A percentile compares a stretch with the other conserved stretches of the same genome.
These are phyloP conservation scores for Pseudois nayaur DNA, from an alignment of 2,113 vertebrate genomes.

Conservation along the genomic window DNA sequence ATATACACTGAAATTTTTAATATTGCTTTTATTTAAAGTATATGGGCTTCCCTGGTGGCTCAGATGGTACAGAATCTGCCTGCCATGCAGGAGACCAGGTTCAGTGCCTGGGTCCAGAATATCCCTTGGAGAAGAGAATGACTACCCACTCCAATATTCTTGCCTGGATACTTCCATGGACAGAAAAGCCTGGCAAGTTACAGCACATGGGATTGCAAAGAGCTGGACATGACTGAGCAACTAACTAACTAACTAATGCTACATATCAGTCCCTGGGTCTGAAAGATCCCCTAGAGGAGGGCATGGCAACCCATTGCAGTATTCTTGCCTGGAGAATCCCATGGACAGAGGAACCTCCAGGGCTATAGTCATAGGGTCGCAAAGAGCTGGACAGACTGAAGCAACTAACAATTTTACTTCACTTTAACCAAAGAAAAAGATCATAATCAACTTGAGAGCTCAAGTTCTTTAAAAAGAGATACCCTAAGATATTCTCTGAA, in stretches of 20 bases:
- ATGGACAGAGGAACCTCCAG: neutral
- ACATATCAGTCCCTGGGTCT: neutral
- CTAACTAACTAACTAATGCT: neutral
- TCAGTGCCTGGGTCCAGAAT: neutral
- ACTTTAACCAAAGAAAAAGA: neutral
- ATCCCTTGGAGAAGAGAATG: neutral
- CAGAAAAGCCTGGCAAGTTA: neutral
- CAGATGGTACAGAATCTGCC: neutral
- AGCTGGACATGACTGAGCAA: neutral
- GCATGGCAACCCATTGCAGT: neutral
- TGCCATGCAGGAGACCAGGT: neutral
- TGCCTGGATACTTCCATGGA: neutral
- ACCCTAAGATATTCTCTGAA: neutral
- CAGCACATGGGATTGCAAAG: neutral
- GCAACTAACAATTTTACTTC: neutral
- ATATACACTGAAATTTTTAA: neutral
- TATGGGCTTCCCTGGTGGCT: neutral
- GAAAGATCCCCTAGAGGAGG: neutral
- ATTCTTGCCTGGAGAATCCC: neutral
- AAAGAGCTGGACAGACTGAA: neutral
- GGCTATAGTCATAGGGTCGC: fast-evolving
- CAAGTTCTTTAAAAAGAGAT: neutral
- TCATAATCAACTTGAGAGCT: neutral
- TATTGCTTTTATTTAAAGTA: neutral
- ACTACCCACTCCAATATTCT: neutral